Evolutionary conservation across 2,113 vertebrate species (phyloP).

Genomic region (Leptodactylus fuscus): DNA sequence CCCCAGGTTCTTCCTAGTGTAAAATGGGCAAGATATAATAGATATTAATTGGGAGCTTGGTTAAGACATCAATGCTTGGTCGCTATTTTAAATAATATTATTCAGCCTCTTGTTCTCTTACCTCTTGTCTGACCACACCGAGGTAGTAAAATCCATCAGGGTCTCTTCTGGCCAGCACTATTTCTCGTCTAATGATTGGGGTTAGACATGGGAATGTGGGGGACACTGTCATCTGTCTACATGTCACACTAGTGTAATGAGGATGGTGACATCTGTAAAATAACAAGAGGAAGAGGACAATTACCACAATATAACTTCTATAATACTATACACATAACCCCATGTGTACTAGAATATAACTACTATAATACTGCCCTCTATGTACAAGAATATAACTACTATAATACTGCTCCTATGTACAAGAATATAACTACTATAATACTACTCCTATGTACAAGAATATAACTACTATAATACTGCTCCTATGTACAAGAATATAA

Average conservation of each 20-base stretch:
- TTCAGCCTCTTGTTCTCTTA: too few relatives aligned
- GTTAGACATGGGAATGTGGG: conserved; percentile 23
- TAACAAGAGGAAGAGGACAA: conserved; percentile 55
- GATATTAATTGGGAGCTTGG: too few relatives aligned
- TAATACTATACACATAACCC: neutral
- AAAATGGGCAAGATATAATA: neutral
- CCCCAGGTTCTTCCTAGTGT: conserved; percentile 71
- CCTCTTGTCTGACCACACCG: conserved; percentile 76
- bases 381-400: neutral
- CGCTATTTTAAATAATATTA: too few relatives aligned
- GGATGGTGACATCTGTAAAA: conserved; percentile 57
- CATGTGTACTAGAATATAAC: neutral
- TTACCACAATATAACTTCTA: neutral
- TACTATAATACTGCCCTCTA: neutral
- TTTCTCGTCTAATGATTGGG: conserved; percentile 64
- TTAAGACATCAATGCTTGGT: too few relatives aligned
- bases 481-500: neutral
- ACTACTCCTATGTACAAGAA: neutral
- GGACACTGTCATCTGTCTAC: conserved; percentile 44
- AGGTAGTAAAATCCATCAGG: conserved; percentile 82
- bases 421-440: conserved; percentile 4
- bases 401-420: conserved; percentile 1
- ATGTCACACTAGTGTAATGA: conserved; percentile 33
- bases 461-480: conserved; percentile 9
- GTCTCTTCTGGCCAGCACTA: conserved; percentile 81